These are phyloP conservation scores for Agelastica alni DNA, from an alignment of 2,888 invertebrate genomes.

Conservation along the genomic window DNA sequence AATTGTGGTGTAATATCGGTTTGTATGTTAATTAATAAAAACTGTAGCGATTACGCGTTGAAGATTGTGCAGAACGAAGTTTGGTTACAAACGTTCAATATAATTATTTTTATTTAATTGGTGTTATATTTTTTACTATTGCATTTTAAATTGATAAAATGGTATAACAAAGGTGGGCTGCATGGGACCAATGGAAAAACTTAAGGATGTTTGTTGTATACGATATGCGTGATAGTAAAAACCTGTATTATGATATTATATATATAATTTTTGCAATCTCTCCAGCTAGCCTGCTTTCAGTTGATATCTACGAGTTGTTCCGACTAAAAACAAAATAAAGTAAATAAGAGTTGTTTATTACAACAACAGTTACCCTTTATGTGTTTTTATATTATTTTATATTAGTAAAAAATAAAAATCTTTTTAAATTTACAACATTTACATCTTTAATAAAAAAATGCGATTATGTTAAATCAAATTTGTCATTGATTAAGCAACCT, in stretches of 20 bases:
- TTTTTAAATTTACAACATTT: too few species aligned
- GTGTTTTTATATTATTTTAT: too few species aligned
- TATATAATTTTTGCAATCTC: conserved; percentile 33
- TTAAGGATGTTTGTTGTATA: conserved; percentile 41
- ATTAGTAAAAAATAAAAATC: too few species aligned
- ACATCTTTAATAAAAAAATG: too few species aligned
- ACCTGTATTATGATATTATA: conserved; percentile 37
- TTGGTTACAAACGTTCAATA: conserved; percentile 41
- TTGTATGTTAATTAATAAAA: too few species aligned
- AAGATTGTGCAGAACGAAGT: conserved; percentile 40
- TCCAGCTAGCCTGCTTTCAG: conserved; percentile 36
- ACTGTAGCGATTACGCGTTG: conserved; percentile 41
- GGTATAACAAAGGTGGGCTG: conserved; percentile 31
- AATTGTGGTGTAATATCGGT: too few species aligned
- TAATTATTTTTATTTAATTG: conserved; percentile 8
- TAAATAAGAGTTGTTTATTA: too few species aligned
- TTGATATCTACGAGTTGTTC: too few species aligned
- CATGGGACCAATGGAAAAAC: conserved; percentile 36
- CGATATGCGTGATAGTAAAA: conserved; percentile 36
- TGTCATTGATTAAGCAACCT: too few species aligned
- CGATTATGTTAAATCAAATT: too few species aligned
- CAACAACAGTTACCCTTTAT: too few species aligned
- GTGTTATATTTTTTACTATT: conserved; percentile 25
- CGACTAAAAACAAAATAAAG: too few species aligned
- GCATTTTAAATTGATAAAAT: conserved; percentile 1